A percentile compares a stretch with the other conserved stretches of the same genome.
Conservation (phyloP, 2,888 invertebrate species). For the Nemurella pictetii region DNA sequence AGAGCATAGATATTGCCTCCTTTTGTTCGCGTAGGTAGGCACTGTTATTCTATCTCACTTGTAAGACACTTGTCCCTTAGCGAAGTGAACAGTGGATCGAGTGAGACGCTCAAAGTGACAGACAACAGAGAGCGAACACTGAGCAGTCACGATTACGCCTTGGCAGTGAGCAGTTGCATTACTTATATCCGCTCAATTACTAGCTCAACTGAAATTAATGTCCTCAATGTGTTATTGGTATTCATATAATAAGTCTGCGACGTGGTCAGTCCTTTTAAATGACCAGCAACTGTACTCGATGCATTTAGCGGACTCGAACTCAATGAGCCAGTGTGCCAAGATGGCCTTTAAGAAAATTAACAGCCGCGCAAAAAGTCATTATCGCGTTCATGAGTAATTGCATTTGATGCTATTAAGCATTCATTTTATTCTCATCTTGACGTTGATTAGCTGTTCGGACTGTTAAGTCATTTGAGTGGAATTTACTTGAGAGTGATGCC, state of each 20-base stretch:
- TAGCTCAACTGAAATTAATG: conserved; percentile 36
- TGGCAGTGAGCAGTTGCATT: neutral
- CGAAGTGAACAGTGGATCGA: neutral
- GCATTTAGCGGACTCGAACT: neutral
- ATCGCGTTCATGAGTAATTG: conserved; percentile 15
- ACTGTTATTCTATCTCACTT: neutral
- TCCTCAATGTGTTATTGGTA: conserved; percentile 19
- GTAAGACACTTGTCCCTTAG: neutral
- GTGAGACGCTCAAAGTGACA: too few relatives aligned
- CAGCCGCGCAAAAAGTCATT: neutral
- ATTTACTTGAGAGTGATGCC: neutral
- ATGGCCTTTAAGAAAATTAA: conserved; percentile 1
- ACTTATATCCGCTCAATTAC: conserved; percentile 15
- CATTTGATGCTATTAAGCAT: conserved; percentile 6
- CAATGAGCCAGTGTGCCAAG: neutral
- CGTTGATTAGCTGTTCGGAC: neutral
- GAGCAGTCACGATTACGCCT: neutral
- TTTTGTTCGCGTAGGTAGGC: neutral
- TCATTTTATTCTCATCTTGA: conserved; percentile 4
- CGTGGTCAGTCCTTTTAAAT: conserved; percentile 30
- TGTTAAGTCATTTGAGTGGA: conserved; percentile 6
- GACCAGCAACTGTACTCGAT: neutral
- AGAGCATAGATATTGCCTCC: too few relatives aligned
- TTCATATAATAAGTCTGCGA: conserved; percentile 35
- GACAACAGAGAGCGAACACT: too few relatives aligned